Conservation (phyloP, 2,113 vertebrate genomes). For the Candoia aspera region DNA sequence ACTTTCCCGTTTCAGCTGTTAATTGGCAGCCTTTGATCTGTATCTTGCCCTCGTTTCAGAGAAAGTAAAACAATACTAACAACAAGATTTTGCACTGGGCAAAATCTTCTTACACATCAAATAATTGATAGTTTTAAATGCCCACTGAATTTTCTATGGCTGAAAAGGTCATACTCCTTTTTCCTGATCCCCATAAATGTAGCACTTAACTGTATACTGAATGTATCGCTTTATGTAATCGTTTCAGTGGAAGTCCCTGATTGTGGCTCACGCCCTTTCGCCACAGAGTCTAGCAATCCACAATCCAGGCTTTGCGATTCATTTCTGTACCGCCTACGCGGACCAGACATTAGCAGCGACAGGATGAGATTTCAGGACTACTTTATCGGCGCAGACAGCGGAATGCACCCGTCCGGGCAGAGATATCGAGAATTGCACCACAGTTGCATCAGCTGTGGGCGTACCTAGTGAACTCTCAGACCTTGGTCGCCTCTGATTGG, state of each 20-base stretch:
- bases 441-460: conserved; percentile 49
- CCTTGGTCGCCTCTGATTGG: not conserved
- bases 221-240: not conserved
- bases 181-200: not conserved
- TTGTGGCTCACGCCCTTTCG: not conserved
- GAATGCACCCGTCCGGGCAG: not conserved
- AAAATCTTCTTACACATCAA: not conserved
- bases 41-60: not conserved
- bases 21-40: not conserved
- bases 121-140: not conserved
- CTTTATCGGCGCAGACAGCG: conserved; percentile 28
- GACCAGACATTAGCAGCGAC: not conserved
- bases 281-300: not conserved
- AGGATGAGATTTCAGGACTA: conserved; percentile 28
- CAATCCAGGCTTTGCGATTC: not conserved
- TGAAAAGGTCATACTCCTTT: not conserved
- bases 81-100: too few relatives aligned
- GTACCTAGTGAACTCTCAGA: not conserved
- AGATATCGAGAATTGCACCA: conserved; percentile 30
- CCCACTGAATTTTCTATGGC: not conserved
- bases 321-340: not conserved
- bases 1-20: not conserved
- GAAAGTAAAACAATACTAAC: not conserved
- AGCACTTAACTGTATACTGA: not conserved
- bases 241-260: not conserved